Conservation (phyloP, 2,888 invertebrate genomes). For the Spodoptera littoralis region DNA sequence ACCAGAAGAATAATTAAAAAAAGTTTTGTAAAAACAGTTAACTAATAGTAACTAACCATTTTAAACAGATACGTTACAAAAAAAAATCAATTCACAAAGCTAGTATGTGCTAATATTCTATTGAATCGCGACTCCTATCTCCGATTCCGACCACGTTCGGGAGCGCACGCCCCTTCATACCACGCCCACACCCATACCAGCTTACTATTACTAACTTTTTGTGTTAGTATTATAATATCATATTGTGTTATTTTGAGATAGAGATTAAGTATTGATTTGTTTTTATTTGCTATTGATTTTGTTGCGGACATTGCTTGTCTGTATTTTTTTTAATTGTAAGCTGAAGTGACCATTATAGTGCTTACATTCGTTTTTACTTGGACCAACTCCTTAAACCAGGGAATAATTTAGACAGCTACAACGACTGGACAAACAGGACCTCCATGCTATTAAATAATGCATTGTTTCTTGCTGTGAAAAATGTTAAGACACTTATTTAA, state of each 20-base stretch:
- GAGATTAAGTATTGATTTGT: constrained; percentile 44
- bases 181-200: constrained; percentile 41
- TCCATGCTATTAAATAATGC: too few relatives aligned
- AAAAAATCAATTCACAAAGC: constrained; percentile 15
- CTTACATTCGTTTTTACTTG: too few relatives aligned
- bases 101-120: constrained; percentile 37
- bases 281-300: constrained; percentile 24
- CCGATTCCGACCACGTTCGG: constrained; percentile 49
- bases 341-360: too few relatives aligned
- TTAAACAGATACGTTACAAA: constrained; percentile 16
- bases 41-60: neutral
- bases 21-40: neutral
- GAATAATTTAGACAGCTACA: too few relatives aligned
- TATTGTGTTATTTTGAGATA: neutral
- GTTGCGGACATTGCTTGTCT: constrained; percentile 3
- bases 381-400: too few relatives aligned
- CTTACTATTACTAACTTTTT: constrained; percentile 39
- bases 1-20: too few relatives aligned
- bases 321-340: neutral
- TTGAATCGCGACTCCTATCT: constrained; percentile 32
- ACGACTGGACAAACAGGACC: too few relatives aligned
- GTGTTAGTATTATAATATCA: constrained; percentile 52
- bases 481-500: too few relatives aligned
- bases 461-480: too few relatives aligned
- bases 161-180: constrained; percentile 38